Conservation (phyloP, 2,888 invertebrate genomes). For the Dynastes hyllus region DNA sequence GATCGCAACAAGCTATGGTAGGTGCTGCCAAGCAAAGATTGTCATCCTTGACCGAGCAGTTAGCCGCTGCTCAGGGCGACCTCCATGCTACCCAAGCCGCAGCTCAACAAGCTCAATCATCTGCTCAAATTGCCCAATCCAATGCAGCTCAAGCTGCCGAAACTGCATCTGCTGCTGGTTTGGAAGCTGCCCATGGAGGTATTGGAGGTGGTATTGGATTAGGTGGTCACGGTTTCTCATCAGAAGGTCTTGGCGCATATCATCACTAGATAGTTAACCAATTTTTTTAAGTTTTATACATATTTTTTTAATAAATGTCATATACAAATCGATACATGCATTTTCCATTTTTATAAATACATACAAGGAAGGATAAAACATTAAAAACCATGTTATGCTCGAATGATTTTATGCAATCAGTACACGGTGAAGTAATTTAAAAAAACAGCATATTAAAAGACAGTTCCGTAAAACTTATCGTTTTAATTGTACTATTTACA, state of each 20-base stretch:
- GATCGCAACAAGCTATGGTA: constrained; percentile 83
- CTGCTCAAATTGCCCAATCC: constrained; percentile 83
- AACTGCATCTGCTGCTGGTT: constrained; percentile 45
- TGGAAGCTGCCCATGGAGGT: constrained; percentile 37
- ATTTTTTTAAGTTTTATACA: constrained; percentile 35
- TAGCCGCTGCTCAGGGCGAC: constrained; percentile 81
- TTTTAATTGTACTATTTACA: constrained; percentile 3
- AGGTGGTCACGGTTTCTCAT: constrained; percentile 48
- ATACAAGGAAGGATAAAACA: no score
- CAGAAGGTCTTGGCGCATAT: constrained; percentile 42
- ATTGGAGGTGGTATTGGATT: constrained; percentile 11
- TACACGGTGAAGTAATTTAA: not conserved
- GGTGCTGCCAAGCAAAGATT: constrained; percentile 82
- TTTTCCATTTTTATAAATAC: not conserved
- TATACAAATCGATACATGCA: constrained; percentile 9
- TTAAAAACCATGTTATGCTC: no score
- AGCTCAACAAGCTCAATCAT: constrained; percentile 80
- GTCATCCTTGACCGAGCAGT: constrained; percentile 79
- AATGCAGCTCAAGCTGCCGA: constrained; percentile 82
- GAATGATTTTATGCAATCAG: no score
- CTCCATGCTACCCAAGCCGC: constrained; percentile 86
- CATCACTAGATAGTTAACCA: constrained; percentile 40
- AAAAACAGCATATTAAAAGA: constrained; percentile 1
- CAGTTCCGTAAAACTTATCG: not conserved
- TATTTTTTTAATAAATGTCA: constrained; percentile 35